Evolutionary conservation across 2,797 vertebrate genomes (phyloP).

Genomic region (Pseudocheirus occidentalis): DNA sequence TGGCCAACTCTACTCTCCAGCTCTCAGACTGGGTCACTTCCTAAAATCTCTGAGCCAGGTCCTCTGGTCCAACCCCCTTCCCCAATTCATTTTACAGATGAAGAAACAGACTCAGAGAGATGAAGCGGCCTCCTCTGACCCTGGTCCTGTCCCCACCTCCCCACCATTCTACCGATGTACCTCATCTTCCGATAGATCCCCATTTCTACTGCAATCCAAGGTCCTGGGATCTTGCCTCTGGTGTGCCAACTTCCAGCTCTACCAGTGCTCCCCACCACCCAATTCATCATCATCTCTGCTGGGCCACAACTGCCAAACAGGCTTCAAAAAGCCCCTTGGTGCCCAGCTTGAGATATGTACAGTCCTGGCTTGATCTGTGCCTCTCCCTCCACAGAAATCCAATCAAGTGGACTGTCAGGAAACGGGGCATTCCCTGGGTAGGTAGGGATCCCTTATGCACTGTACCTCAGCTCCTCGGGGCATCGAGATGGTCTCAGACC

Average conservation of each 20-base stretch:
- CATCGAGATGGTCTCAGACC: constrained; percentile 60
- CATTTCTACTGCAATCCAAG: background rate
- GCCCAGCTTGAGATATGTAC: constrained; percentile 49
- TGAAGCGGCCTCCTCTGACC: constrained; percentile 72
- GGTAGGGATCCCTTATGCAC: constrained; percentile 81
- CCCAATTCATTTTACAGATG: constrained; percentile 79
- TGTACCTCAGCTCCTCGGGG: constrained; percentile 83
- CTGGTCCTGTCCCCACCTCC: constrained; percentile 66
- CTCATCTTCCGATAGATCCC: constrained; percentile 80
- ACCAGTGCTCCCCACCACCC: constrained; percentile 56
- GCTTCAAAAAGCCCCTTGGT: constrained; percentile 34
- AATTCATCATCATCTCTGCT: constrained; percentile 44
- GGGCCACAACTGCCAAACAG: constrained; percentile 60
- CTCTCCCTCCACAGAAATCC: constrained; percentile 47
- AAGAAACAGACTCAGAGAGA: constrained; percentile 80
- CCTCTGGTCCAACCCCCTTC: constrained; percentile 89
- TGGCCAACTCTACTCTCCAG: background rate
- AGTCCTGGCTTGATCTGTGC: constrained; percentile 46
- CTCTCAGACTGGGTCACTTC: constrained; percentile 14
- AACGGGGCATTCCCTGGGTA: constrained; percentile 62
- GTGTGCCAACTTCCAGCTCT: constrained; percentile 5
- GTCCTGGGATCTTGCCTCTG: constrained; percentile 13
- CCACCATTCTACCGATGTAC: constrained; percentile 84
- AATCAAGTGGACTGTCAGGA: constrained; percentile 49
- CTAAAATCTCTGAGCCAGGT: constrained; percentile 80